Base-by-base conservation (phyloP, 2,888 invertebrate species). In the Pardosa pseudoannulata region DNA sequence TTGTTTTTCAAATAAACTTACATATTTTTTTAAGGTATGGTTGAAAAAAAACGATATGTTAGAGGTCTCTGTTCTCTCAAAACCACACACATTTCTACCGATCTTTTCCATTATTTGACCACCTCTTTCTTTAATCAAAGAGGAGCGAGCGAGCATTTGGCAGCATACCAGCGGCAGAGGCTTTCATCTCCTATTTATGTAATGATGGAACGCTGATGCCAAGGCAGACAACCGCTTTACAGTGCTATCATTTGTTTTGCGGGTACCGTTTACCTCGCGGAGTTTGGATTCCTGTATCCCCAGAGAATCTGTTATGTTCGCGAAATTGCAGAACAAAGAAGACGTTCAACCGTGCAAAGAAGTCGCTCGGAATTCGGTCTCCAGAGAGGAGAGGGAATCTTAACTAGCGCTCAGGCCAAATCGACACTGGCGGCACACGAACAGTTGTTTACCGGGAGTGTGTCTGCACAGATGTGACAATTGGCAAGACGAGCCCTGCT, bases 171-270 rank as follows among this genome's bases (percentile, higher is more conserved):
- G 68, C 13, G 32, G 62, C 67, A 32, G 41, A 31, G 16, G n/a
- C 68, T 81, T 80, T 81, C 74, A 56, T 36, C 81, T 32, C 81
- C 75, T 81, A 68, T 65, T 81, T 81, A 56, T 32, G 56, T 65
- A 56, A 56, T 75, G 81, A 81, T 75, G 74, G 74, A 81, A 74
- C 62, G 75, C 39, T 32, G 23, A 13, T 74, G 74, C 70, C 81
- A 81, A 75, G 73, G 70, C 23, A 39, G 74, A 74, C 70, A 81
- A 62, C 27, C 27, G 9, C 27, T 28, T 19, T 28, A 3, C 62
- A 28, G n/a, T 13, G 7, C 27, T 28, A n/a, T 27, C 28, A 1
- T 62, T 27, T 62, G 62, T 62, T 62, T 16, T 11, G 36, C 11
- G 16, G 6, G 11, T 27, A 9, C 16, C 16, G n/a, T 27, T 62